Percentiles rank a stretch among this genome's conserved stretches.
Evolutionary conservation across 2,113 vertebrate species (phyloP).

Genomic region (Galbula dea): DNA sequence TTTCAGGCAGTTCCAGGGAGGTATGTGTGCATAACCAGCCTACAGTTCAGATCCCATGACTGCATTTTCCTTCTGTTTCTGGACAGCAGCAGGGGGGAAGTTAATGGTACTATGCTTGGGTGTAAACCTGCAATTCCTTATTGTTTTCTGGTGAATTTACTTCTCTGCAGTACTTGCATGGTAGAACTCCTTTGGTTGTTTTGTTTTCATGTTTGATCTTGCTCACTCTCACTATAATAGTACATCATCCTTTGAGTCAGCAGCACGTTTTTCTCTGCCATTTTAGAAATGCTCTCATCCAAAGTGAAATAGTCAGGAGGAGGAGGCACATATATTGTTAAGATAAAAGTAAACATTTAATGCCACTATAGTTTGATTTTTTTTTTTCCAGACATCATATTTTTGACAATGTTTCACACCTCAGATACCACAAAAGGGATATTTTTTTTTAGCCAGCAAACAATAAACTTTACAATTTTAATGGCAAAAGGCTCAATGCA

Average conservation of each 20-base stretch:
- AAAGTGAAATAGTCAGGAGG: background rate
- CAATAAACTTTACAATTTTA: conserved; percentile 73
- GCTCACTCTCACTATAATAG: background rate
- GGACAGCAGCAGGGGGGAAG: background rate
- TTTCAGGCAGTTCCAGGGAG: too few relatives aligned
- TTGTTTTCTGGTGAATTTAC: background rate
- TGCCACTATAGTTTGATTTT: conserved; percentile 75
- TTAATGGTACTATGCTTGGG: background rate
- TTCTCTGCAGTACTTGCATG: background rate
- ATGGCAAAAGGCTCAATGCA: conserved; percentile 66
- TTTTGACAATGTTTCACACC: conserved; percentile 77
- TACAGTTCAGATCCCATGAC: background rate
- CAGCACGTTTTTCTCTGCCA: background rate
- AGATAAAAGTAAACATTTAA: conserved; percentile 83
- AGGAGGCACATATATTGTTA: conserved; percentile 57
- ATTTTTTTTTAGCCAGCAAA: conserved; percentile 69
- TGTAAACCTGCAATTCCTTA: background rate
- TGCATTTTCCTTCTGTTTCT: background rate
- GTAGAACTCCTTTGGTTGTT: background rate
- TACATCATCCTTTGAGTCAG: background rate
- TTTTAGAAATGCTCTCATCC: background rate
- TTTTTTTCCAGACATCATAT: conserved; percentile 76
- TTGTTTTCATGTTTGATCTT: background rate
- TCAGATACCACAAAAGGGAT: conserved; percentile 76
- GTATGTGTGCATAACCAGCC: too few relatives aligned